Evolutionary conservation across 2,113 vertebrate species (phyloP), one percentile per base, ranked within the genome.

Genomic region (Penelope pileata): DNA sequence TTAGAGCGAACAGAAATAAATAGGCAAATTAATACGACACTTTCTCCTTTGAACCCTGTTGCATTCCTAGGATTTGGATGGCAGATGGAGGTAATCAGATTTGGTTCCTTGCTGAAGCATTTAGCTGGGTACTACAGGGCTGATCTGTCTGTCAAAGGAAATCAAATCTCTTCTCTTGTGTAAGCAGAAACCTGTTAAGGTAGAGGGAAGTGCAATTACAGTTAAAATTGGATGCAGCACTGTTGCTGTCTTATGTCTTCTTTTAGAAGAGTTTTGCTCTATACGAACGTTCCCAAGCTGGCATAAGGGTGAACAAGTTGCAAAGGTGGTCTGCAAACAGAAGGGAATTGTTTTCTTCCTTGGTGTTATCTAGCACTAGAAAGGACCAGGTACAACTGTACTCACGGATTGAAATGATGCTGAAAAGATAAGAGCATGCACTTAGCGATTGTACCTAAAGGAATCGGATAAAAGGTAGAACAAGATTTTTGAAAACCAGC

Each of bases 341-440:
- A 85, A 73, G 27, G 6, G 27, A 83, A 9, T 50, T 88, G 12
- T 76, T 63, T 76, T 88, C 48, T 60, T 67, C 32, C 10, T 36
- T 64, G 24, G 1, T 42, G 6, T 60, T 64, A 68, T 22, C 6
- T 59, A 54, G 34, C 23, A 16, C 36, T 64, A 68, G 73, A 80
- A 74, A 23, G 27, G 0, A 1, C 19, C 12, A 13, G 26, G 30
- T 88, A 30, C 0, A 1, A 16, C 30, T 64, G 16, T 24, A 42
- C 36, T 76, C 22, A 76, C 36, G 40, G 42, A 34, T 62, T 7
- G 12, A 32, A 72, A 56, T 17, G 60, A 30, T n/a, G 5, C 9
- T 22, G 17, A 54, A 73, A 23, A 0, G 0, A 6, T 64, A 26
- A 59, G 48, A 80, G 7, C 16, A 86, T 29, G 38, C 73, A 51